Percentiles rank a stretch among this genome's conserved stretches.
phyloP scores from a whole-genome alignment of 2,888 invertebrate species.

The Lasioglossum morio region DNA sequence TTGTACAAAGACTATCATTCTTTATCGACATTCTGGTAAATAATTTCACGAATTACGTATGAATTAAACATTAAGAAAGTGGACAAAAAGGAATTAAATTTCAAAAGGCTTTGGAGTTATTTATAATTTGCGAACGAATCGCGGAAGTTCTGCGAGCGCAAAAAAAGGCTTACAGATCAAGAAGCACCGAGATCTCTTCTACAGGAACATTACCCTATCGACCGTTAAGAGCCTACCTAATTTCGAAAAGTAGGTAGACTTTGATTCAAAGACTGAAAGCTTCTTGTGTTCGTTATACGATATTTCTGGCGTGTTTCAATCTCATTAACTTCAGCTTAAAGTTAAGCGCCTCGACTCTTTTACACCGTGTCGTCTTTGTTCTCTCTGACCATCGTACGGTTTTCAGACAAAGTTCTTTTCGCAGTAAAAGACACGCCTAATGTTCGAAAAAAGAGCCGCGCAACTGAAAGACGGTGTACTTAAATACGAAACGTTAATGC shows the following conservation, averaged over 20 bases:
- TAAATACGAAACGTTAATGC: conserved; percentile 3
- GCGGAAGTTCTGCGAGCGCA: background rate
- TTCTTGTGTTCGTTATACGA: conserved; percentile 78
- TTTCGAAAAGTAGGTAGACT: conserved; percentile 74
- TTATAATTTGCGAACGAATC: background rate
- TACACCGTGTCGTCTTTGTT: conserved; percentile 57
- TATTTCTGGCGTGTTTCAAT: conserved; percentile 68
- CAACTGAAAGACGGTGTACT: background rate
- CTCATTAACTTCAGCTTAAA: conserved; percentile 81
- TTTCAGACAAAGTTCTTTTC: conserved; percentile 57
- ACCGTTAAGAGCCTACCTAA: conserved; percentile 60
- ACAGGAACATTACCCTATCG: conserved; percentile 28
- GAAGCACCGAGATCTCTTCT: background rate
- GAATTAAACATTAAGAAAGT: background rate
- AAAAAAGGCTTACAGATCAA: background rate
- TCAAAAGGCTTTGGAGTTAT: background rate
- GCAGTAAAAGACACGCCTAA: conserved; percentile 15
- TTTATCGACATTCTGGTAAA: background rate
- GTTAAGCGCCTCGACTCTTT: conserved; percentile 78
- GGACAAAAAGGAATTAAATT: background rate
- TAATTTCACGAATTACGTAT: background rate
- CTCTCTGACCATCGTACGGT: conserved; percentile 67
- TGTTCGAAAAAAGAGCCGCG: background rate
- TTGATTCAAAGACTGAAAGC: conserved; percentile 80
- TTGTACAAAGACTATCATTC: background rate